Percentiles rank a stretch among this genome's conserved stretches.
Conservation (phyloP, 1,140 invertebrate species). For the Papilio xuthus region DNA sequence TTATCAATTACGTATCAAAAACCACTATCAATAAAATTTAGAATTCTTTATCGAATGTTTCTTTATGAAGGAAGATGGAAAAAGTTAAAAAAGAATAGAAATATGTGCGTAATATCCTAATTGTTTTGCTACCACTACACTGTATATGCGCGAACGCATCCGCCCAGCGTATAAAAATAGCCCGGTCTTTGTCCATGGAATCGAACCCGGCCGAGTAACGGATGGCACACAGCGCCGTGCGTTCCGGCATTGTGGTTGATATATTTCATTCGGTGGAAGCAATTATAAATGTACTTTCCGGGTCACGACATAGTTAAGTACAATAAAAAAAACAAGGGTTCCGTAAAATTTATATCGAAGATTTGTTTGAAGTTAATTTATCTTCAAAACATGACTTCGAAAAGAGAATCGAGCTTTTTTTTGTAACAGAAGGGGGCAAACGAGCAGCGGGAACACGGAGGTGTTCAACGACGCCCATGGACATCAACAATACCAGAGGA, state of each 20-base stretch:
- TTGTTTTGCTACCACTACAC: slow-evolving; percentile 26
- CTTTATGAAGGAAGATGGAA: no score
- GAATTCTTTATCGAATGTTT: no score
- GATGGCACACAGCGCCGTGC: slow-evolving; percentile 17
- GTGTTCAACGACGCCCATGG: no score
- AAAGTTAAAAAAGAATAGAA: no score
- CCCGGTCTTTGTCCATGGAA: slow-evolving; percentile 35
- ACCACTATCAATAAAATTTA: no score
- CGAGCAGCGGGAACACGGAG: no score
- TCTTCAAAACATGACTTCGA: no score
- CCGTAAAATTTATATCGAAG: background rate
- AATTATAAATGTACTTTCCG: slow-evolving; percentile 32
- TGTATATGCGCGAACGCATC: slow-evolving; percentile 32
- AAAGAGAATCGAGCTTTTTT: no score
- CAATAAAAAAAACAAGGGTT: background rate
- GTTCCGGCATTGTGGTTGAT: slow-evolving; percentile 34
- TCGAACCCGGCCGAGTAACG: slow-evolving; percentile 36
- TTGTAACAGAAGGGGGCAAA: no score
- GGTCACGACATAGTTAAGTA: background rate
- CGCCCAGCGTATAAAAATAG: slow-evolving; percentile 34
- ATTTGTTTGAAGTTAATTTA: background rate
- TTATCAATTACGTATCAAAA: background rate
- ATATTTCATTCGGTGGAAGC: slow-evolving; percentile 13
- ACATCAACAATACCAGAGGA: no score
- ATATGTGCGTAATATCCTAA: background rate